A percentile compares a stretch with the other conserved stretches of the same genome.
These are phyloP conservation scores for Dendropsophus ebraccatus DNA, from an alignment of 2,113 vertebrate genomes.

Conservation along the genomic window DNA sequence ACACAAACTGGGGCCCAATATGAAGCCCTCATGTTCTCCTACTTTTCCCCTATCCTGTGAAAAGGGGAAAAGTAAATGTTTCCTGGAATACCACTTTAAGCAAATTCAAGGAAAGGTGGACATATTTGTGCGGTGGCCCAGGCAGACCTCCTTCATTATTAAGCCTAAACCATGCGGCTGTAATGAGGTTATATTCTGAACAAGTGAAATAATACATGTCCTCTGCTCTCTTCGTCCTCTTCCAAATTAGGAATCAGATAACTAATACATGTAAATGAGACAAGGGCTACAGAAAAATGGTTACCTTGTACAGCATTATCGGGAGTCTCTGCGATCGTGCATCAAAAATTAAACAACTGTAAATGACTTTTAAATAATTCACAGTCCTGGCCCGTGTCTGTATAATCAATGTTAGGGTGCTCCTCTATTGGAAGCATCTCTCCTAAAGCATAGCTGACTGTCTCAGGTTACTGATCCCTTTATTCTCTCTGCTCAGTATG, in stretches of 20 bases:
- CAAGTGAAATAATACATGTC: neutral
- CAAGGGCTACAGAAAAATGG: neutral
- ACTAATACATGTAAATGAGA: conserved; percentile 22
- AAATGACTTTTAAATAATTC: conserved; percentile 38
- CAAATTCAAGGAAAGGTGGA: no score
- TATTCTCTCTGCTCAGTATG: neutral
- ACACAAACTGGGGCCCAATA: no score
- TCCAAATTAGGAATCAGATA: conserved; percentile 1
- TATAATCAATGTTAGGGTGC: neutral
- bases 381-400: neutral
- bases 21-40: no score
- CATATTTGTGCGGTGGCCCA: no score
- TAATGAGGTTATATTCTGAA: neutral
- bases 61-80: no score
- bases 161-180: neutral
- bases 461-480: neutral
- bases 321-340: neutral
- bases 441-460: neutral
- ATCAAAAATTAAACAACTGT: conserved; percentile 38
- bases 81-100: no score
- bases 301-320: neutral
- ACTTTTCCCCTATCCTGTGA: no score
- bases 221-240: neutral
- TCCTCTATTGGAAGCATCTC: neutral
- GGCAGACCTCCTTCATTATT: neutral